Percentiles rank a stretch among this genome's conserved stretches.
These are phyloP conservation scores for Drosophila nannoptera DNA, from an alignment of 1,140 invertebrate genomes.

Conservation along the genomic window DNA sequence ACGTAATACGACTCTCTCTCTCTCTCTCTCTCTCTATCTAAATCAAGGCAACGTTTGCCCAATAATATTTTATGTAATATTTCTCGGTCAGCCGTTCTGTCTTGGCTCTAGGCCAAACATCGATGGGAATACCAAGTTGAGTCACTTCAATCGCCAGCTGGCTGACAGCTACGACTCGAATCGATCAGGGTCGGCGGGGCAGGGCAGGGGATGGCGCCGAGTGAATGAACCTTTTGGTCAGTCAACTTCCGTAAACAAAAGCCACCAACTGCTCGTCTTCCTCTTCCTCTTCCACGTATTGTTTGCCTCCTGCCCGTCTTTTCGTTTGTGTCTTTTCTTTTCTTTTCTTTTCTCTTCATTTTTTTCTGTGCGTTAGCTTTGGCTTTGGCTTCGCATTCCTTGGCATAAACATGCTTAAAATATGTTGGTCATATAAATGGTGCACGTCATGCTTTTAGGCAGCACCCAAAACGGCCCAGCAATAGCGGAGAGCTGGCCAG, in stretches of 20 bases:
- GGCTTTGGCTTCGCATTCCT: conserved; percentile 15
- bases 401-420: conserved; percentile 65
- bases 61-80: conserved; percentile 15
- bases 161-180: conserved; percentile 52
- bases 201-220: conserved; percentile 33
- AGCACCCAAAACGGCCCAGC: conserved; percentile 39
- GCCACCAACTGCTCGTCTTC: conserved; percentile 35
- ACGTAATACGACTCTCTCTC: background rate
- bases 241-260: conserved; percentile 58
- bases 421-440: conserved; percentile 67
- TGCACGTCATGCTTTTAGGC: conserved; percentile 49
- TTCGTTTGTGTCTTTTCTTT: background rate
- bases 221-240: conserved; percentile 53
- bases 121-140: background rate
- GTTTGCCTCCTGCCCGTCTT: too few relatives aligned
- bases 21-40: too few relatives aligned
- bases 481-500: conserved; percentile 14
- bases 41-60: conserved; percentile 10
- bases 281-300: background rate
- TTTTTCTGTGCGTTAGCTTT: conserved; percentile 1
- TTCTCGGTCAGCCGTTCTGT: conserved; percentile 5
- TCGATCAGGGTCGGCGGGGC: conserved; percentile 56
- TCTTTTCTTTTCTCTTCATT: conserved; percentile 8
- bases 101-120: conserved; percentile 27
- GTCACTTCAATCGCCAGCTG: conserved; percentile 7